These are phyloP conservation scores for Ditylenchus weischeri DNA, from an alignment of 2,888 invertebrate species.

Conservation along the genomic window DNA sequence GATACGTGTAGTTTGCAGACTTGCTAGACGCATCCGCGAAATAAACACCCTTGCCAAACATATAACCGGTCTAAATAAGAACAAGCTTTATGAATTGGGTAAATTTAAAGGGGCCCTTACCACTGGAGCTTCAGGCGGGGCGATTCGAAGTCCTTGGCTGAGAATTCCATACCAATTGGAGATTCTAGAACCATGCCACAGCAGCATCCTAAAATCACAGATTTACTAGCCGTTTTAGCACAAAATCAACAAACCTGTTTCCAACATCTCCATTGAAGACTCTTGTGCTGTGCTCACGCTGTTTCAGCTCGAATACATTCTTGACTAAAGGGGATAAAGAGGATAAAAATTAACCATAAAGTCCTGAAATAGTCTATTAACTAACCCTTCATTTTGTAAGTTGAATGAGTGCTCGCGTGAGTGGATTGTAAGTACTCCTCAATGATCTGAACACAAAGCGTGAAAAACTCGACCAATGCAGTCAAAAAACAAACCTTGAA, in stretches of 20 bases:
- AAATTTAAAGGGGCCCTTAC: conserved; percentile 10
- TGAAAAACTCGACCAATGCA: background rate
- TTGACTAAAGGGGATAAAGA: conserved; percentile 38
- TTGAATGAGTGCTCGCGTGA: conserved; percentile 62
- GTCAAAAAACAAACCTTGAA: conserved; percentile 58
- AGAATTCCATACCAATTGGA: conserved; percentile 64
- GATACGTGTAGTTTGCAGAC: conserved; percentile 64
- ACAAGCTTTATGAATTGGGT: background rate
- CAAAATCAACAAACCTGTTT: conserved; percentile 58
- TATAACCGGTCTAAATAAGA: conserved; percentile 60
- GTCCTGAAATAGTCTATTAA: no score
- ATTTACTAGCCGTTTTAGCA: conserved; percentile 35
- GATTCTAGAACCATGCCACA: conserved; percentile 64
- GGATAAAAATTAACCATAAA: no score
- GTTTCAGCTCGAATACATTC: conserved; percentile 60
- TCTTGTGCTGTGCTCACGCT: conserved; percentile 57
- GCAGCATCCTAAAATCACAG: conserved; percentile 58
- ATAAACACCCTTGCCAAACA: conserved; percentile 65
- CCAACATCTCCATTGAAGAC: conserved; percentile 59
- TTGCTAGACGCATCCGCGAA: conserved; percentile 65
- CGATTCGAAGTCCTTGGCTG: conserved; percentile 63
- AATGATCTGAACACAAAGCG: conserved; percentile 58
- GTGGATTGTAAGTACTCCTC: conserved; percentile 61
- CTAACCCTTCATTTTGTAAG: conserved; percentile 60
- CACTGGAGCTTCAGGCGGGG: conserved; percentile 64